phyloP scores from a whole-genome alignment of 1,140 invertebrate genomes.

The Uloborus diversus region DNA sequence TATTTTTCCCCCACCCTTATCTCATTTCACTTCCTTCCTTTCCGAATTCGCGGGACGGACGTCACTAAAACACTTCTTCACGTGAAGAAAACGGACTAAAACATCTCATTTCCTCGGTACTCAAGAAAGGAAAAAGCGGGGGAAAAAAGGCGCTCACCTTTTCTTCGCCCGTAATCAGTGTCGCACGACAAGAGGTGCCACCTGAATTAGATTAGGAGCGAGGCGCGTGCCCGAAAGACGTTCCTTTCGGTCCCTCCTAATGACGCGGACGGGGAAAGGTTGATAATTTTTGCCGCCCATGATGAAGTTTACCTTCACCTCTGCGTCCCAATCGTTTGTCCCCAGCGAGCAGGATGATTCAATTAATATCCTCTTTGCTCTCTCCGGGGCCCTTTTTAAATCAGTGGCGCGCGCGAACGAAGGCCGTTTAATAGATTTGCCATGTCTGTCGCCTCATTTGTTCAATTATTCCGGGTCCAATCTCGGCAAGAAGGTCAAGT shows the following conservation, averaged over 20 bases:
- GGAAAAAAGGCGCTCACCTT: constrained; percentile 17
- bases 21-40: too few relatives aligned
- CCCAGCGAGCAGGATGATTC: constrained; percentile 17
- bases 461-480: constrained; percentile 6
- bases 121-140: not conserved
- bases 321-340: not conserved
- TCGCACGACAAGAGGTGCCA: constrained; percentile 41
- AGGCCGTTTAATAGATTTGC: constrained; percentile 51
- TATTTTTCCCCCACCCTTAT: too few relatives aligned
- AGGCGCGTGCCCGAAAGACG: too few relatives aligned
- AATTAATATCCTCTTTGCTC: constrained; percentile 50
- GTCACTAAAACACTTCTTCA: too few relatives aligned
- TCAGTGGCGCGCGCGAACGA: too few relatives aligned
- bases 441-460: constrained; percentile 19
- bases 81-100: too few relatives aligned
- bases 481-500: too few relatives aligned
- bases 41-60: too few relatives aligned
- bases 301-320: constrained; percentile 48
- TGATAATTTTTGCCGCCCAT: constrained; percentile 52
- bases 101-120: constrained; percentile 48
- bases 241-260: constrained; percentile 12
- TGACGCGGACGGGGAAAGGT: constrained; percentile 40
- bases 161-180: not conserved
- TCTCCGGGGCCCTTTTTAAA: constrained; percentile 43
- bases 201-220: constrained; percentile 51